Base-by-base conservation (phyloP, 2,113 vertebrate species). In the Gobio gobio region DNA sequence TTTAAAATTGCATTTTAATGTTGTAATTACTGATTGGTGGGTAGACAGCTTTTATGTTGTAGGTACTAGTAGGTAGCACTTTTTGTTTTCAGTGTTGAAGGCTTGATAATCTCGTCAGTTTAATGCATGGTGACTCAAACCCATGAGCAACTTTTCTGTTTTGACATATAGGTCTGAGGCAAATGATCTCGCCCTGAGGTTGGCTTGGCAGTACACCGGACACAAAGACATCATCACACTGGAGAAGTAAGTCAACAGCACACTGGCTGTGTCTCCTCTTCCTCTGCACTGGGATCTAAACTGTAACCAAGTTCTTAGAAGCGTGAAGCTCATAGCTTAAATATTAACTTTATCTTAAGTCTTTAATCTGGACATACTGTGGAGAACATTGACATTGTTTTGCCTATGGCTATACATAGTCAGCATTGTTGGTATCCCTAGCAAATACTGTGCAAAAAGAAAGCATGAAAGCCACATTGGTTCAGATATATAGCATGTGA, bases 181-280 rank as follows among this genome's bases (percentile, higher is more conserved):
- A 90, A 99, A 99, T 20, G 98, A 99, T 92, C 96, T 99, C 86
- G 98, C 98, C 54, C 94, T 99, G 24, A 95, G 98, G 2, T 90
- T 99, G 77, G 97, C 98, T 64, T 89, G 94, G 88, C 96, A 98
- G 89, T 96, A 95, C 93, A 95, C 78, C 0, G 97, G 96, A 84
- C 94, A 97, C 92, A 91, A 91, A 89, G 97, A 98, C 68, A 94
- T 99, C 92, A 97, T 99, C 91, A 99, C 98, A 12, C 92, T 99
- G 87, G 96, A 99, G 56, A 96, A 98, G 98, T 99, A 94, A 97
- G 97, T 95, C 49, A 89, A 78, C 80, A 79, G 47, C 78, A 59
- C 82, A 73, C 76, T 68, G 47, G 54, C 81, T 33, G 54, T 73
- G 40, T 54, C 70, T 81, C 78, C 66, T 80, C 83, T 76, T 61